Evolutionary conservation across 1,140 invertebrate genomes (phyloP).

Genomic region (Drosophila punjabiensis): DNA sequence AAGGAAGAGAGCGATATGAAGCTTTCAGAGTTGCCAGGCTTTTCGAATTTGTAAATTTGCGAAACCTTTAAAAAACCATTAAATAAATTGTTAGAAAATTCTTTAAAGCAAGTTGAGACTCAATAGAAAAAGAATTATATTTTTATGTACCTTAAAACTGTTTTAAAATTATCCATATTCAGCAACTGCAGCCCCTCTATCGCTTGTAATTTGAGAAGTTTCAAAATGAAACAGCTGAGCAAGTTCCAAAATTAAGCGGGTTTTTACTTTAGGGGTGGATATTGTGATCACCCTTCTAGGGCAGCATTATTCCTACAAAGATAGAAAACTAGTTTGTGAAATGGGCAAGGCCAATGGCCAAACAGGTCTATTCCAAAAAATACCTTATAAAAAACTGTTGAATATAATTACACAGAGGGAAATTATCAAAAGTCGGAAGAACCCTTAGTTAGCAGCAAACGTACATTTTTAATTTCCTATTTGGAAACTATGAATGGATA

Average conservation of each 20-base stretch:
- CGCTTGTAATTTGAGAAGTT: conserved; percentile 57
- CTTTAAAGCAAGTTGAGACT: neutral
- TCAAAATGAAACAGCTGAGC: conserved; percentile 61
- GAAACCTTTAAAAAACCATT: neutral
- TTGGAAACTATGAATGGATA: neutral
- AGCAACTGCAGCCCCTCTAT: conserved; percentile 2
- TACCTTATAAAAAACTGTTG: conserved; percentile 11
- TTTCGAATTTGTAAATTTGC: neutral
- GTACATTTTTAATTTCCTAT: neutral
- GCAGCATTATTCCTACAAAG: conserved; percentile 1
- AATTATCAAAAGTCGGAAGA: neutral
- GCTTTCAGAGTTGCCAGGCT: conserved; percentile 58
- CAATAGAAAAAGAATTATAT: neutral
- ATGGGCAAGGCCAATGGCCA: conserved; percentile 28
- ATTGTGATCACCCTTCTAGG: conserved; percentile 49
- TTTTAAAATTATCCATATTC: neutral
- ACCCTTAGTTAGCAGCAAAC: neutral
- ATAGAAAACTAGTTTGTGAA: conserved; percentile 67
- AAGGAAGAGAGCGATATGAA: conserved; percentile 8
- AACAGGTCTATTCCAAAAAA: conserved; percentile 70
- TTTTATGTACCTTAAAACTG: neutral
- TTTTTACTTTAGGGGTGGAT: conserved; percentile 41
- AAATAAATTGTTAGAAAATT: neutral
- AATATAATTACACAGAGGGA: conserved; percentile 2
- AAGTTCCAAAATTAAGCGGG: conserved; percentile 35